Evolutionary conservation across 2,888 invertebrate species (phyloP), one percentile per base, ranked within the genome.

Genomic region (Drosophila trichaetosa): DNA sequence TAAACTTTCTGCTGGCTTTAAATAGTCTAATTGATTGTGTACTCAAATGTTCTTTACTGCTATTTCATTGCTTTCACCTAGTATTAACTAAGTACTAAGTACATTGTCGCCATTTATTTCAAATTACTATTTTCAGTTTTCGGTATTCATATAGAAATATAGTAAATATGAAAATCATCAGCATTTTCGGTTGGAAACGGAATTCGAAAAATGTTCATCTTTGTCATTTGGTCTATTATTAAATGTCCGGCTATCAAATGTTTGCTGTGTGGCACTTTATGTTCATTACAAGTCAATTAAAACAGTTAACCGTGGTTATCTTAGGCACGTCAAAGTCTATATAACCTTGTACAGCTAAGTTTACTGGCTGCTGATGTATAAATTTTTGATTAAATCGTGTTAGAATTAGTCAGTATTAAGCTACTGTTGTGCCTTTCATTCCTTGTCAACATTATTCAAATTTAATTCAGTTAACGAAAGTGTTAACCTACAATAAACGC

Each of bases 211-310:
- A 42, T 34, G 33, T 56, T 31, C n/a, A 0, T 0, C n/a, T 29
- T 29, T 51, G 5, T 5, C 29, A n/a, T 13, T 21, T 57, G 8
- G 8, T 29, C 3, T 6, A 5, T 36, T 16, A 4, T 8, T 24
- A 16, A 5, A 21, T 11, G 13, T 18, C 5, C 38, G 36, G 16
- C 10, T 11, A 49, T 16, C 16, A 64, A 49, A 27, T 21, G 31
- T 49, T 64, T 59, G 16, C 60, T 24, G 36, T 48, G 24, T 1
- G 10, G 0, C 60, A 31, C 18, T 65, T 33, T 27, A 16, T 51
- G 33, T 33, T 27, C 27, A 63, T 65, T 51, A 40, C 40, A 42
- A 51, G 38, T 51, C 21, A 63, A 64, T 64, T n/a, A n/a, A n/a
- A 29, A n/a, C 3, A 3, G 29, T 3, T 7, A 29, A 29, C 27